These are phyloP conservation scores for Acleris cristana DNA, from an alignment of 2,888 invertebrate species.

Conservation along the genomic window DNA sequence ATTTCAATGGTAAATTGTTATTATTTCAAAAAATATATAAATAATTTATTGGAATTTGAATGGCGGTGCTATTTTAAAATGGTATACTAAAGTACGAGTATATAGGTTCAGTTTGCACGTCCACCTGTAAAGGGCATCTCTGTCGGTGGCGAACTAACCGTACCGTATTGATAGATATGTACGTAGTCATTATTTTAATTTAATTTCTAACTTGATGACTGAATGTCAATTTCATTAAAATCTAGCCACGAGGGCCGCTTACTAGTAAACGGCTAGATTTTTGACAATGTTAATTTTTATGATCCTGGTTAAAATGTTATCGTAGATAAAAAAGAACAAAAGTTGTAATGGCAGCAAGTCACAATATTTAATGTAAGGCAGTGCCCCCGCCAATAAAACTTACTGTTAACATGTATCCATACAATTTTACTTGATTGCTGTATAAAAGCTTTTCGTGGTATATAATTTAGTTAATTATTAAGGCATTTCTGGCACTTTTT, in stretches of 20 bases:
- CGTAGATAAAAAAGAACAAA: background rate
- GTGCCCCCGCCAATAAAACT: background rate
- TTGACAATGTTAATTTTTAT: constrained; percentile 69
- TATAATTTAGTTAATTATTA: too few species aligned
- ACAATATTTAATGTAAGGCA: too few species aligned
- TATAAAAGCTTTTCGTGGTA: too few species aligned
- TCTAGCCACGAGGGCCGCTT: constrained; percentile 17
- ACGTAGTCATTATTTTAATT: background rate
- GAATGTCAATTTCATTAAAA: too few species aligned
- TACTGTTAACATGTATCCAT: too few species aligned
- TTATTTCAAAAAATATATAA: constrained; percentile 49
- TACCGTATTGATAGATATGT: background rate
- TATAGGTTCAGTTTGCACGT: constrained; percentile 59
- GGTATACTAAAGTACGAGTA: constrained; percentile 66
- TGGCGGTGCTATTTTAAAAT: constrained; percentile 79
- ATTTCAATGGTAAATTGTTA: constrained; percentile 53
- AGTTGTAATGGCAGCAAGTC: background rate
- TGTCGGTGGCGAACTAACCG: background rate
- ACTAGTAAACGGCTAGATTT: constrained; percentile 61
- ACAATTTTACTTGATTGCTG: too few species aligned
- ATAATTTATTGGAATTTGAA: constrained; percentile 60
- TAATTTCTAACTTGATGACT: background rate
- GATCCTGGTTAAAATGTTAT: constrained; percentile 61
- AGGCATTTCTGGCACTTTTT: too few species aligned
- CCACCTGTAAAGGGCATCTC: constrained; percentile 52